Evolutionary conservation across 2,888 invertebrate genomes (phyloP).

Genomic region (Synergus umbraculus): DNA sequence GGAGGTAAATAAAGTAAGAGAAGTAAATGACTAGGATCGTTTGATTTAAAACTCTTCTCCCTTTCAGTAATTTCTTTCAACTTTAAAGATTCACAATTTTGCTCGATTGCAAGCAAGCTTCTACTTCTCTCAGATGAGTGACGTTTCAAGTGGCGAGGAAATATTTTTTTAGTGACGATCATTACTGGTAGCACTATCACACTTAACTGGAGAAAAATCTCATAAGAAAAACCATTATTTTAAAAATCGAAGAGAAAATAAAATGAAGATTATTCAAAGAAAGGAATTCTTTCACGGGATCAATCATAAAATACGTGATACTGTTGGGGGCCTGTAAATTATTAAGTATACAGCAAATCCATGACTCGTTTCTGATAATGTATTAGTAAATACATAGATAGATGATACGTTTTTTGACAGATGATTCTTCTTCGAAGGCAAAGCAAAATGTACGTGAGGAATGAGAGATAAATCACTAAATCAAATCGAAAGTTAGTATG

Average conservation of each 20-base stretch:
- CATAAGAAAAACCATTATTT: too few species aligned
- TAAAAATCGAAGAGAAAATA: not conserved
- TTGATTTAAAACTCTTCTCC: slow-evolving; percentile 13
- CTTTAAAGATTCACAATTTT: not conserved
- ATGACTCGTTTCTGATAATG: slow-evolving; percentile 7
- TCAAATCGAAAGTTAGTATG: too few species aligned
- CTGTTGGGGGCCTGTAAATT: too few species aligned
- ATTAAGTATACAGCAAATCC: not conserved
- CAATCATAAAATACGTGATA: too few species aligned
- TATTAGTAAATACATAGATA: slow-evolving; percentile 10
- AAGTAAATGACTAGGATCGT: slow-evolving; percentile 3
- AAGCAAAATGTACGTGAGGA: slow-evolving; percentile 12
- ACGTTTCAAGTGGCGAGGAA: slow-evolving; percentile 6
- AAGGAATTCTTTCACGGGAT: not conserved
- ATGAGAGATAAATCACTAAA: too few species aligned
- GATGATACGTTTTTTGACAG: not conserved
- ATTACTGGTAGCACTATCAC: not conserved
- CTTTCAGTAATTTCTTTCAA: not conserved
- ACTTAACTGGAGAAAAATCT: not conserved
- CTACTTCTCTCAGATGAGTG: not conserved
- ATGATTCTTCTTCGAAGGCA: not conserved
- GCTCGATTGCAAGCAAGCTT: not conserved
- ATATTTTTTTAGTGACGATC: slow-evolving; percentile 6
- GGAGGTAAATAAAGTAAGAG: not conserved
- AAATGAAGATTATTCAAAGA: not conserved